These are phyloP conservation scores for Gallinago undulata DNA, from an alignment of 2,113 vertebrate species.

Conservation along the genomic window DNA sequence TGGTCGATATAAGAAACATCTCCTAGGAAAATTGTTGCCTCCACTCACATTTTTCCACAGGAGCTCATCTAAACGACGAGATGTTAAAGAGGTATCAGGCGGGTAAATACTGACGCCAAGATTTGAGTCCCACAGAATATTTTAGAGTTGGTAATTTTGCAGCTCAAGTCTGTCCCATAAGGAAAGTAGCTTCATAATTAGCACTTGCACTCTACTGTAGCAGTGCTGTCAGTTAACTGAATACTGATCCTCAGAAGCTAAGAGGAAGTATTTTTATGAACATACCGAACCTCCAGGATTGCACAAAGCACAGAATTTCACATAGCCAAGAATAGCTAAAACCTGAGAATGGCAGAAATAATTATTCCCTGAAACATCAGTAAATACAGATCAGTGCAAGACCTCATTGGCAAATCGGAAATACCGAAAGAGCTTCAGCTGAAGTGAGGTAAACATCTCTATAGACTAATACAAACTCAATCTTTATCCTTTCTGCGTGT, in stretches of 20 bases:
- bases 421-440: background rate
- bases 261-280: background rate
- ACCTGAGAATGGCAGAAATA: background rate
- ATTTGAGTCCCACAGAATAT: background rate
- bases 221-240: background rate
- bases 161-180: background rate
- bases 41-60: background rate
- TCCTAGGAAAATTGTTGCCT: background rate
- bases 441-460: background rate
- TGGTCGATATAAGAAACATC: background rate
- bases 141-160: background rate
- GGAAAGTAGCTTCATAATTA: background rate
- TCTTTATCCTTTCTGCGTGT: background rate
- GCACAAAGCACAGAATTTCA: background rate
- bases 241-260: background rate
- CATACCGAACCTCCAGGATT: background rate
- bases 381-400: background rate
- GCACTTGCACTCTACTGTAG: background rate
- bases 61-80: background rate
- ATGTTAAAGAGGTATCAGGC: background rate
- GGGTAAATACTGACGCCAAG: background rate
- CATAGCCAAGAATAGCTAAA: background rate
- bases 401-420: background rate
- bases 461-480: background rate
- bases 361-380: background rate